Evolutionary conservation across 2,797 vertebrate genomes (phyloP), one percentile per base, ranked within the genome.

Genomic region (Microcaecilia unicolor): DNA sequence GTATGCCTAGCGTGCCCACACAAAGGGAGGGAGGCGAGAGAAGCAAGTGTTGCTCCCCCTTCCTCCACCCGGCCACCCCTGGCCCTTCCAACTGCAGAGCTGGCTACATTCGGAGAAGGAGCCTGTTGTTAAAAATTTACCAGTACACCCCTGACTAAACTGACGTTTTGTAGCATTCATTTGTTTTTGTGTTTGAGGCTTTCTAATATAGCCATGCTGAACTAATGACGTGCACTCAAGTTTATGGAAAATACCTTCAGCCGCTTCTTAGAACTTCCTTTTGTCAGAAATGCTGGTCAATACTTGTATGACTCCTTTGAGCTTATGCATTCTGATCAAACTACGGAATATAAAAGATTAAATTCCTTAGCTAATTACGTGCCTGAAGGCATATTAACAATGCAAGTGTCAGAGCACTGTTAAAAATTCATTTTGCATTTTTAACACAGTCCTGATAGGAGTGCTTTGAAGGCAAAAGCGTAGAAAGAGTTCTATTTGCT

Each of bases 361-460:
- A 83, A 80, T 61, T 76, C 62, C 71, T 76, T 50, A 65, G 61
- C 67, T 86, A 85, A 84, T 86, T 83, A 84, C 75, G 81, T 68
- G 81, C 84, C 75, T 78, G 74, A 77, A 83, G 77, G 77, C 74
- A 74, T 78, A 83, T 83, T 85, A 80, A 84, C 76, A 81, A 81
- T 80, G 47, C 57, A 72, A 78, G 71, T 76, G 78, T 77, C 74
- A 81, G 70, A 70, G 71, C 57, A 68, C 59, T 67, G 66, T 72
- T 41, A 57, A 78, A 81, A 81, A 82, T 71, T 80, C 70, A 80
- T 76, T 82, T 78, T 24, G 18, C 54, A 72, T 79, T 82, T 83
- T 78, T 79, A 80, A 76, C 70, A 67, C 55, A 76, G 50, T 63
- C 58, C 60, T 61, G 76, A 81, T 80, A 77, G 71, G 49, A 58